These are phyloP conservation scores for Esox masquinongy DNA, from an alignment of 2,797 vertebrate genomes.

Conservation along the genomic window DNA sequence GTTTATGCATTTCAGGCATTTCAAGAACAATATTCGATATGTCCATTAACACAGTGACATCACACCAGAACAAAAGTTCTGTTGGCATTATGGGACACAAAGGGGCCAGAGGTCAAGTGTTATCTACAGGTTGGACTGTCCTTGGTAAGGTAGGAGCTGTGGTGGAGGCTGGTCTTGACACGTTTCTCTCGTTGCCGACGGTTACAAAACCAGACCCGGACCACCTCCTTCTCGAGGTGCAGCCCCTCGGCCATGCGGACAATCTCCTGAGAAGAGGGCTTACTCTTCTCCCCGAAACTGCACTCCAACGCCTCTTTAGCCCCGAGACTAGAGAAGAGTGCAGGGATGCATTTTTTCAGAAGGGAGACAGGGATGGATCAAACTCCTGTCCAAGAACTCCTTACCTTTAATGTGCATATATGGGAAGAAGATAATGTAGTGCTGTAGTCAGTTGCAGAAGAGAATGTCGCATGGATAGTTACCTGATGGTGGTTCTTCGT, in stretches of 20 bases:
- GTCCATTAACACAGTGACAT: background rate
- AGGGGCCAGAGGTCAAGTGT: conserved; percentile 27
- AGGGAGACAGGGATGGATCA: background rate
- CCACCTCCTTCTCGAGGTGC: conserved; percentile 97
- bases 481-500: conserved; percentile 98
- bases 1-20: background rate
- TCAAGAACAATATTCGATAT: background rate
- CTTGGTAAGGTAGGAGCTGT: conserved; percentile 86
- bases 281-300: conserved; percentile 94
- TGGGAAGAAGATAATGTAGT: background rate
- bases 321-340: conserved; percentile 78
- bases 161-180: conserved; percentile 95
- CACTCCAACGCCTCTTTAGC: conserved; percentile 93
- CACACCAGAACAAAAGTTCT: background rate
- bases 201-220: conserved; percentile 99
- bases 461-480: conserved; percentile 29
- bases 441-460: no score
- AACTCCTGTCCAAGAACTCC: background rate
- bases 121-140: conserved; percentile 79
- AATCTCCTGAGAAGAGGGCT: conserved; percentile 97
- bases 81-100: background rate
- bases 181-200: conserved; percentile 94
- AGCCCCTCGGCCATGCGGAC: conserved; percentile 93
- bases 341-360: background rate
- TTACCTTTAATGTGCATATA: background rate